phyloP scores from a whole-genome alignment of 1,140 invertebrate species.

The Parasteatoda tepidariorum region DNA sequence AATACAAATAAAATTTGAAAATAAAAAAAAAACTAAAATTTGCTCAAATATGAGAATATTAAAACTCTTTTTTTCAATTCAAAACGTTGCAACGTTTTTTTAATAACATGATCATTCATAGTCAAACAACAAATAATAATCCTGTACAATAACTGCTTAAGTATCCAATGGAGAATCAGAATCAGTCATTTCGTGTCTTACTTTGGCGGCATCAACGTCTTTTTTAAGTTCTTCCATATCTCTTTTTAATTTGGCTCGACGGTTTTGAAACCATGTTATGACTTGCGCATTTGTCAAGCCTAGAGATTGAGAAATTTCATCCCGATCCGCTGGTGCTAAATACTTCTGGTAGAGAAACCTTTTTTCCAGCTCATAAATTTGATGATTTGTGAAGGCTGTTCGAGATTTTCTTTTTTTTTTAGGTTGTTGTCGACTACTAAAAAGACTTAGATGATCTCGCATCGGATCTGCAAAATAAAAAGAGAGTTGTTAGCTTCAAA shows the following conservation, averaged over 20 bases:
- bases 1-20: too few relatives aligned
- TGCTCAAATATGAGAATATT: too few relatives aligned
- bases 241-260: slow-evolving; percentile 94
- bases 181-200: too few relatives aligned
- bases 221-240: slow-evolving; percentile 99
- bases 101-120: too few relatives aligned
- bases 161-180: too few relatives aligned
- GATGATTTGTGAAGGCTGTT: slow-evolving; percentile 98
- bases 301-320: slow-evolving; percentile 92
- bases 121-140: too few relatives aligned
- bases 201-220: slow-evolving; percentile 92
- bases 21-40: too few relatives aligned
- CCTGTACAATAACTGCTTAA: too few relatives aligned
- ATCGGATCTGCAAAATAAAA: slow-evolving; percentile 42
- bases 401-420: slow-evolving; percentile 98
- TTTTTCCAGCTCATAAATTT: slow-evolving; percentile 98
- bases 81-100: too few relatives aligned
- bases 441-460: slow-evolving; percentile 55
- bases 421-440: slow-evolving; percentile 89
- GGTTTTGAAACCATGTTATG: slow-evolving; percentile 99
- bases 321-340: slow-evolving; percentile 93
- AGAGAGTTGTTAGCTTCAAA: too few relatives aligned
- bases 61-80: too few relatives aligned
- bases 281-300: slow-evolving; percentile 95
- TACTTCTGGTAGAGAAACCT: slow-evolving; percentile 98